A percentile compares a stretch with the other conserved stretches of the same genome.
Conservation (phyloP, 2,113 vertebrate species). For the Chionodraco myersi region DNA sequence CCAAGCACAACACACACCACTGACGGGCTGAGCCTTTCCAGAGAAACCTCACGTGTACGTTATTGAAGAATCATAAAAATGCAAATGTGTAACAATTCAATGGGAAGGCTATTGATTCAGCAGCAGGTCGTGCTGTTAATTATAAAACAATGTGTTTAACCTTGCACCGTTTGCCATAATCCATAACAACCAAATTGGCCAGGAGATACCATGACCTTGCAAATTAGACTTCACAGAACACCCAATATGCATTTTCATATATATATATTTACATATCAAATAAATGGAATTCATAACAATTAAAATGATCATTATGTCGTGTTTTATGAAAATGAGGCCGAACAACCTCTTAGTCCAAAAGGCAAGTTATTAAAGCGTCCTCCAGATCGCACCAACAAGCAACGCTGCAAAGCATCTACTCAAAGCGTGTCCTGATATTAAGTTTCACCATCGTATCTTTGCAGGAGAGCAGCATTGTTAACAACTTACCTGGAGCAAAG, state of each 20-base stretch:
- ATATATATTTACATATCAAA: not conserved
- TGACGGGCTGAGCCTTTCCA: not conserved
- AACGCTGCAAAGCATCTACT: not conserved
- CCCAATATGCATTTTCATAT: not conserved
- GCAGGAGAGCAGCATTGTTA: not conserved
- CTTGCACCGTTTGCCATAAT: not conserved
- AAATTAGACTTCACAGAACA: not conserved
- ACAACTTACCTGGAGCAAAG: constrained; percentile 92
- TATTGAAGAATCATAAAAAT: no score
- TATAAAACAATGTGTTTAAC: not conserved
- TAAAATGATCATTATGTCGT: not conserved
- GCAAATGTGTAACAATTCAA: not conserved
- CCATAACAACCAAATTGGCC: not conserved
- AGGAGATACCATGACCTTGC: not conserved
- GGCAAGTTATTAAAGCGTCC: not conserved
- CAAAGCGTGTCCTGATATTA: not conserved
- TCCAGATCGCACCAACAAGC: not conserved
- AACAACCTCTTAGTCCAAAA: not conserved
- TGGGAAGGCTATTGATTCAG: not conserved
- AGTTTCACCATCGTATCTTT: not conserved
- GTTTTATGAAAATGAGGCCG: not conserved
- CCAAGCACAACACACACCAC: no score
- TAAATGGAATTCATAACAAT: not conserved
- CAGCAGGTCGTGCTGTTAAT: not conserved
- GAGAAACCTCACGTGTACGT: not conserved